Evolutionary conservation across 1,140 invertebrate species (phyloP).

Genomic region (Orius insidiosus): DNA sequence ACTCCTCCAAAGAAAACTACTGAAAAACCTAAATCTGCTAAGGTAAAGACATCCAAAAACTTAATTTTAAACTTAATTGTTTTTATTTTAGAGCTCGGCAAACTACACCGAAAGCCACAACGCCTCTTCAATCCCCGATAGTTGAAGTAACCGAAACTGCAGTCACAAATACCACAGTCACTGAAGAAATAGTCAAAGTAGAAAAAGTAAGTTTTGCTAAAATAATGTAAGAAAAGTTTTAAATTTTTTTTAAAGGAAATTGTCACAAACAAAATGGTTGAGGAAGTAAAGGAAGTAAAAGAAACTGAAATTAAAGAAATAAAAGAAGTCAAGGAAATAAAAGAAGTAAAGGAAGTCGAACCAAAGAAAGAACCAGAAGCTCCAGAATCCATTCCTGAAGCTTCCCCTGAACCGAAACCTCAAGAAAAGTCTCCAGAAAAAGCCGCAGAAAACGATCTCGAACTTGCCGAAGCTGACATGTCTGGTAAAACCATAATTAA

Average conservation of each 20-base stretch:
- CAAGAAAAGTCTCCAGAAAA: conserved; percentile 20
- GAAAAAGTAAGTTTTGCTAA: conserved; percentile 7
- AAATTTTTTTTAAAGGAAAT: no score
- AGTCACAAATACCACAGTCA: neutral
- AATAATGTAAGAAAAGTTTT: no score
- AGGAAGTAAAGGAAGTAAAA: conserved; percentile 9
- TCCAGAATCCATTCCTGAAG: conserved; percentile 21
- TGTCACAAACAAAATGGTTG: neutral
- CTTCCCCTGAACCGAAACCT: conserved; percentile 13
- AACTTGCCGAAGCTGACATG: conserved; percentile 22
- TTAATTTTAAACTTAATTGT: conserved; percentile 1
- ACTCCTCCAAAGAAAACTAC: conserved; percentile 26
- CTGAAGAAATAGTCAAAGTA: conserved; percentile 5
- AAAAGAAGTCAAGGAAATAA: no score
- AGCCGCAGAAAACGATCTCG: conserved; percentile 27
- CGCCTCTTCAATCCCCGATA: conserved; percentile 35
- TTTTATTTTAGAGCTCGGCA: conserved; percentile 20
- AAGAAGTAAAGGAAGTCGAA: conserved; percentile 20
- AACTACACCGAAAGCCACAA: conserved; percentile 20
- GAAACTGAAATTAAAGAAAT: conserved; percentile 17
- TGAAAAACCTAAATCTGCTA: conserved; percentile 28
- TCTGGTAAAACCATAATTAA: no score
- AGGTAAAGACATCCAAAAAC: conserved; percentile 20
- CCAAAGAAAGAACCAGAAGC: conserved; percentile 29
- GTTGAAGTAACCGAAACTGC: conserved; percentile 24